Conservation (phyloP, 2,888 invertebrate species). For the Emesis russula region DNA sequence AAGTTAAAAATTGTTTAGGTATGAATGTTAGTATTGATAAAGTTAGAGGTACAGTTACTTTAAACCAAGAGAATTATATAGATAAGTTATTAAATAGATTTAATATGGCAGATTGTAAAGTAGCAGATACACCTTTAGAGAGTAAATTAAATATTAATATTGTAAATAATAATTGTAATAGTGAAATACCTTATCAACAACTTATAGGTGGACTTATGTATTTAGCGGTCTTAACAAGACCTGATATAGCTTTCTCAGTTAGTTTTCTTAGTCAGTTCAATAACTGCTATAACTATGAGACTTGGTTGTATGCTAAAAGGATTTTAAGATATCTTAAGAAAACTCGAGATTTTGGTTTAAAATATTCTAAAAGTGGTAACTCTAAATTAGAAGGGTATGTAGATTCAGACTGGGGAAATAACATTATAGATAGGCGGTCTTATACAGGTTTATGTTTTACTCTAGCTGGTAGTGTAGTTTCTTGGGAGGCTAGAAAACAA, state of each 20-base stretch:
- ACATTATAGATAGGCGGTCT: too few species aligned
- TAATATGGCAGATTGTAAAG: background rate
- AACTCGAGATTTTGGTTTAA: background rate
- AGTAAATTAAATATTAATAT: background rate
- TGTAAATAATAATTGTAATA: background rate
- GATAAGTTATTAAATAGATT: background rate
- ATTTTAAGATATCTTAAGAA: conserved; percentile 4
- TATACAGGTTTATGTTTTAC: too few species aligned
- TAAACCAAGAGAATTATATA: background rate
- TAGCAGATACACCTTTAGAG: background rate
- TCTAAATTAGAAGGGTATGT: background rate
- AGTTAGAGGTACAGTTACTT: background rate
- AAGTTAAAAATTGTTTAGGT: too few species aligned
- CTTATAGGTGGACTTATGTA: too few species aligned
- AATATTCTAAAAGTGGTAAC: background rate
- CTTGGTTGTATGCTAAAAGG: background rate
- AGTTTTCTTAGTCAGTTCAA: background rate
- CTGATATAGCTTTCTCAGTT: background rate
- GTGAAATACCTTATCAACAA: too few species aligned
- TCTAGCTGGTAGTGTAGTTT: too few species aligned
- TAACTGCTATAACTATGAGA: background rate
- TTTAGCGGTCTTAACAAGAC: background rate
- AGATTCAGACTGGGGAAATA: background rate
- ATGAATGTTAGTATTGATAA: too few species aligned
- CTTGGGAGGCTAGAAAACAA: too few species aligned